These are phyloP conservation scores for Drosophila pullipes DNA, from an alignment of 2,888 invertebrate genomes.

Conservation along the genomic window DNA sequence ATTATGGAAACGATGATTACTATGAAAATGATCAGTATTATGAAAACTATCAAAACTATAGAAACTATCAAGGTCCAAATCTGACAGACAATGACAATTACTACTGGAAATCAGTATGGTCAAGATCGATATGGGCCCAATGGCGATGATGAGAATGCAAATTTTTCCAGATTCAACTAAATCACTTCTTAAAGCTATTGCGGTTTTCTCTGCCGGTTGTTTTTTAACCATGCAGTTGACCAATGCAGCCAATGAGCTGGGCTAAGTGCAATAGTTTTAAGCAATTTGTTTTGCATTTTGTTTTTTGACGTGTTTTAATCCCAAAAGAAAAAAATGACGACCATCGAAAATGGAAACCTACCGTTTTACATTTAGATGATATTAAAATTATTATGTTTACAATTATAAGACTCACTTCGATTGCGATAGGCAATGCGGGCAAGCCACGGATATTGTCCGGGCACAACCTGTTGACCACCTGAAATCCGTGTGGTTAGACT, in stretches of 20 bases:
- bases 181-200: slow-evolving; percentile 64
- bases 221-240: slow-evolving; percentile 69
- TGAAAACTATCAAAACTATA: neutral
- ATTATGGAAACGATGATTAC: no score
- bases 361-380: slow-evolving; percentile 7
- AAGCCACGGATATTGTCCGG: slow-evolving; percentile 88
- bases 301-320: neutral
- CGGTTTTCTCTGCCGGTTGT: slow-evolving; percentile 74
- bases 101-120: neutral
- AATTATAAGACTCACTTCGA: slow-evolving; percentile 77
- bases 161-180: slow-evolving; percentile 43
- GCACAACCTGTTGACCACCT: slow-evolving; percentile 85
- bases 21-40: no score
- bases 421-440: slow-evolving; percentile 85
- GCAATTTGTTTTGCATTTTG: neutral
- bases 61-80: neutral
- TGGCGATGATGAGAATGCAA: neutral
- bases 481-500: slow-evolving; percentile 84
- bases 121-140: neutral
- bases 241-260: slow-evolving; percentile 65
- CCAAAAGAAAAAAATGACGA: neutral
- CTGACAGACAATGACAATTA: neutral
- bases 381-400: slow-evolving; percentile 36
- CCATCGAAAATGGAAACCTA: neutral
- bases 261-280: slow-evolving; percentile 36